phyloP scores from a whole-genome alignment of 2,797 vertebrate species.

The Uromys caudimaculatus region DNA sequence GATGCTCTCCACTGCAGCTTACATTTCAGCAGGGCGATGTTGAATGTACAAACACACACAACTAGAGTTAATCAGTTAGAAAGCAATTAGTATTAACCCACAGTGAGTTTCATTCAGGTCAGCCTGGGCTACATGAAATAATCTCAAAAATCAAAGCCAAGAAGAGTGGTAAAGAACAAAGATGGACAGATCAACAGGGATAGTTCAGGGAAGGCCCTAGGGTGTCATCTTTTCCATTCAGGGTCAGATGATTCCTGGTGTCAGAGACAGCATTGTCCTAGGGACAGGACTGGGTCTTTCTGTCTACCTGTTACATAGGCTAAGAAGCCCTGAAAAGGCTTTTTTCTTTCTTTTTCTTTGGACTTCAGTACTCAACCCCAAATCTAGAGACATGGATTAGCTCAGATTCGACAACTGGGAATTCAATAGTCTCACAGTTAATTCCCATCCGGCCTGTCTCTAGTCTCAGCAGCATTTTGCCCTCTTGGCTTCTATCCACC shows the following conservation, averaged over 20 bases:
- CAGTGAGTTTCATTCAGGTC: neutral
- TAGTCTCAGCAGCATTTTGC: neutral
- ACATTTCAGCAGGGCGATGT: neutral
- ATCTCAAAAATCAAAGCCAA: neutral
- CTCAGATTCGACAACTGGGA: neutral
- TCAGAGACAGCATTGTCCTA: neutral
- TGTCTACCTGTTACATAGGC: neutral
- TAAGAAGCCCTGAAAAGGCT: neutral
- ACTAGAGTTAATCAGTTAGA: neutral
- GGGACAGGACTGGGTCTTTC: neutral
- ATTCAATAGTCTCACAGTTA: neutral
- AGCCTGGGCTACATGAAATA: neutral
- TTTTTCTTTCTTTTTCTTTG: neutral
- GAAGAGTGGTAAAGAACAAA: neutral
- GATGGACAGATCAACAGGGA: no score
- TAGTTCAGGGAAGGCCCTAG: neutral
- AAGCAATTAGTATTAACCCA: neutral
- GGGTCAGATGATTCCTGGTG: neutral
- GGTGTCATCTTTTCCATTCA: neutral
- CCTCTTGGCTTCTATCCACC: neutral
- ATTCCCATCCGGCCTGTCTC: neutral
- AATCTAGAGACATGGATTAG: neutral
- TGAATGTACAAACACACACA: neutral
- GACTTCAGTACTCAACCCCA: neutral
- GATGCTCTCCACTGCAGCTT: neutral